These are phyloP conservation scores for Chrysomallon squamiferum DNA, from an alignment of 1,140 invertebrate genomes.

Conservation along the genomic window DNA sequence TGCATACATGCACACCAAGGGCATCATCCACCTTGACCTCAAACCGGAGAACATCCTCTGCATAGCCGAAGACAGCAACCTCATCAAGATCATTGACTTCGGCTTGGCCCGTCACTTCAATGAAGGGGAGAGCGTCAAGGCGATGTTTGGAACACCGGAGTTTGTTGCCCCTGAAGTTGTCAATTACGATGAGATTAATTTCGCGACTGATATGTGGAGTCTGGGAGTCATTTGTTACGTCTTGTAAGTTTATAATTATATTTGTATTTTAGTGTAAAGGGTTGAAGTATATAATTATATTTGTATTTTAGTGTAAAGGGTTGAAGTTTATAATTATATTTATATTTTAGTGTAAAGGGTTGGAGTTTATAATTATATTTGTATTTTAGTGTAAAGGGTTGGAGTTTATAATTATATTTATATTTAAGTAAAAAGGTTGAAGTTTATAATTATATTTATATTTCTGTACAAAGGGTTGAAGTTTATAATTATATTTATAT, in stretches of 20 bases:
- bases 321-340: no score
- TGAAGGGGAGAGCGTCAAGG: constrained; percentile 71
- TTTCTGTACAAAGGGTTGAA: no score
- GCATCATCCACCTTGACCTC: constrained; percentile 87
- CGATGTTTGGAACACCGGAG: constrained; percentile 93
- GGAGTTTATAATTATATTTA: no score
- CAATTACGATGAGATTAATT: constrained; percentile 86
- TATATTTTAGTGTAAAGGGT: no score
- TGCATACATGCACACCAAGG: constrained; percentile 85
- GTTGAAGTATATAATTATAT: no score
- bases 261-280: no score
- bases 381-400: no score
- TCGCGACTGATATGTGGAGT: constrained; percentile 93
- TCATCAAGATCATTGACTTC: constrained; percentile 90
- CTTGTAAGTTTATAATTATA: constrained; percentile 79
- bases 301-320: no score
- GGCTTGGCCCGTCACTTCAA: constrained; percentile 80
- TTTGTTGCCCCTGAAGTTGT: constrained; percentile 94
- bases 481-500: no score
- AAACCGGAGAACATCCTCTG: constrained; percentile 97
- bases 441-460: no score
- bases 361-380: no score
- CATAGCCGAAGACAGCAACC: constrained; percentile 77
- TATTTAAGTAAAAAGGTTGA: no score
- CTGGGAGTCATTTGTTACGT: constrained; percentile 93